Conservation (phyloP, 2,888 invertebrate genomes). For the Trichogramma dendrolimi region DNA sequence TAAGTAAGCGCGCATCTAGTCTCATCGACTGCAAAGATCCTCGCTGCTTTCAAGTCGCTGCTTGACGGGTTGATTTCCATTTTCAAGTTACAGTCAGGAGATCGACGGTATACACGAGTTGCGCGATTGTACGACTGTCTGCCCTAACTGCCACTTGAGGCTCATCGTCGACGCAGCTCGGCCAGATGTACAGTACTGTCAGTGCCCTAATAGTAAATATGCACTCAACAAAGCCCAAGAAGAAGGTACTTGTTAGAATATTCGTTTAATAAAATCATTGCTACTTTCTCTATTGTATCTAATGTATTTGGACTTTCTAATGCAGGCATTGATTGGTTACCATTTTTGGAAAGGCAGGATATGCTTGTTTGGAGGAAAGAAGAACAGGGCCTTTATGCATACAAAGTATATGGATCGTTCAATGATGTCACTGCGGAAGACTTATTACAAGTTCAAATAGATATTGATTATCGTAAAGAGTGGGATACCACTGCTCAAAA, state of each 20-base stretch:
- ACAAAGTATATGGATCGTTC: conserved; percentile 83
- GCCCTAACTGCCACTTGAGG: conserved; percentile 54
- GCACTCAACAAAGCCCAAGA: conserved; percentile 12
- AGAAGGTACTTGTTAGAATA: conserved; percentile 14
- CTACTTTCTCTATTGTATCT: conserved; percentile 2
- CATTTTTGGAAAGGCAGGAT: conserved; percentile 75
- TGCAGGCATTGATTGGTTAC: conserved; percentile 63
- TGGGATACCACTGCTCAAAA: conserved; percentile 79
- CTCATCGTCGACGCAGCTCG: conserved; percentile 49
- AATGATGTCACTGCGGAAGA: conserved; percentile 73
- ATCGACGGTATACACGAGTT: conserved; percentile 58
- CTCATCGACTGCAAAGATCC: not conserved
- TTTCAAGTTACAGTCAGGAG: conserved; percentile 54
- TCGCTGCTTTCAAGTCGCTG: not conserved
- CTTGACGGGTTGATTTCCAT: conserved; percentile 23
- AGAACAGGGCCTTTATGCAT: conserved; percentile 69
- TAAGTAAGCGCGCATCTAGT: conserved; percentile 34
- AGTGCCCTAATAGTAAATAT: conserved; percentile 43
- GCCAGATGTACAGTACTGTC: conserved; percentile 54
- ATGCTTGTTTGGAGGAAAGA: conserved; percentile 78
- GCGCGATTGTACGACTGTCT: conserved; percentile 56
- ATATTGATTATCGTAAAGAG: conserved; percentile 69
- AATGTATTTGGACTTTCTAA: not conserved
- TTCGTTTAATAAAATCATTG: conserved; percentile 1
- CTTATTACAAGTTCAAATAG: conserved; percentile 78